These are phyloP conservation scores for Standfussiana lucernea DNA, from an alignment of 2,888 invertebrate species.

Conservation along the genomic window DNA sequence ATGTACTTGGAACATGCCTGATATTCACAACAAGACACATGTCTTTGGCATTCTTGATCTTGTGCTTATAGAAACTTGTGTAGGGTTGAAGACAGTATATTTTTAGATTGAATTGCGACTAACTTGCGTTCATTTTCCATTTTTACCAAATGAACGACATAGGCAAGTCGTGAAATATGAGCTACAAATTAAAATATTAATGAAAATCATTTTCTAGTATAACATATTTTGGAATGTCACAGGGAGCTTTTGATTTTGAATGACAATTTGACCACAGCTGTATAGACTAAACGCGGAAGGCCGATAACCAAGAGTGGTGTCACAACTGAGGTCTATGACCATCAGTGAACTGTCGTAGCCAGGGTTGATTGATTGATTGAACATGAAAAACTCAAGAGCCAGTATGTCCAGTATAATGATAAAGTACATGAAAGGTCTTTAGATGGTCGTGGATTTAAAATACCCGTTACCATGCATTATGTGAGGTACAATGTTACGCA, in stretches of 20 bases:
- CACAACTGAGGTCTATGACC: slow-evolving; percentile 37
- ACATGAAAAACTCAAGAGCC: slow-evolving; percentile 37
- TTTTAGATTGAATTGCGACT: background rate
- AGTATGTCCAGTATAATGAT: slow-evolving; percentile 24
- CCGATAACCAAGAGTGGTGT: slow-evolving; percentile 6
- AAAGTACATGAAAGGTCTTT: slow-evolving; percentile 20
- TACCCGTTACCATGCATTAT: slow-evolving; percentile 32
- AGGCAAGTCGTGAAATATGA: background rate
- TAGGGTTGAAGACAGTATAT: slow-evolving; percentile 20
- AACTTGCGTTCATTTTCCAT: background rate
- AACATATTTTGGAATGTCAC: background rate
- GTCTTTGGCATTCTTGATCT: slow-evolving; percentile 47
- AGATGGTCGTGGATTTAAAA: slow-evolving; percentile 26
- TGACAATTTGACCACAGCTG: background rate
- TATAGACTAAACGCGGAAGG: slow-evolving; percentile 8
- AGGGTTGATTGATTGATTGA: slow-evolving; percentile 42
- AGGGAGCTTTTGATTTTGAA: slow-evolving; percentile 6
- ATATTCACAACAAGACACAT: slow-evolving; percentile 43
- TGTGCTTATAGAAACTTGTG: slow-evolving; percentile 16
- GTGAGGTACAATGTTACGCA: slow-evolving; percentile 49
- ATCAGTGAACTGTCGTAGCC: slow-evolving; percentile 22
- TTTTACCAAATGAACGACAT: background rate
- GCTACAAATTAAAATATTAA: background rate
- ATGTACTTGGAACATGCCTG: slow-evolving; percentile 50
- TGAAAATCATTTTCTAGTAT: background rate